Evolutionary conservation across 2,113 vertebrate genomes (phyloP), one percentile per base, ranked within the genome.

Genomic region (Oncorhynchus keta): DNA sequence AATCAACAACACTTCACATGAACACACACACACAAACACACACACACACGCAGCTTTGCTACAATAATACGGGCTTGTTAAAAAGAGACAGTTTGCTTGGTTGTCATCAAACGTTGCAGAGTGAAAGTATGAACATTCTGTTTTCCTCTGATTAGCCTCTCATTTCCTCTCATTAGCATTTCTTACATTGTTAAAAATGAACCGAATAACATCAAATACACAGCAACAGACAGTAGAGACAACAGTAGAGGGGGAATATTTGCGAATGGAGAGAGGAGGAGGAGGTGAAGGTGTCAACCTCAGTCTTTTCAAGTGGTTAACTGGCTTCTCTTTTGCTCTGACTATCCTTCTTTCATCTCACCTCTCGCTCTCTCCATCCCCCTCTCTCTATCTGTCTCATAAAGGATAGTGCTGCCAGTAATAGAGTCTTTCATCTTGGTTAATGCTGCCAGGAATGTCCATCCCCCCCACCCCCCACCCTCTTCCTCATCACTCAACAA

Each of bases 281-380:
- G 85, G 89, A 89, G 66, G 48, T 64, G 75, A 90, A 90, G 88
- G 92, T 93, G 92, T 92, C 86, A 94, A 94, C 92, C 93, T 94
- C 93, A 94, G 86, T 61, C 78, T 85, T 94, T 93, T 94, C 70
- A 94, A 93, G 93, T 94, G 93, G 93, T 94, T 90, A 82, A 76
- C 84, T 89, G 83, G 74, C 91, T 89, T 89, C 84, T 93, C 85
- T 94, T 86, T 93, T 91, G 72, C 76, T 94, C 81, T 94, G 93
- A 94, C 89, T 94, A 80, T 90, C 90, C 90, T 79, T 88, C 91
- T 94, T 92, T 93, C 84, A 94, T 90, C 87, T 91, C 61, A 69
- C 55, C 39, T 87, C 39, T 87, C 79, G 90, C 73, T 84, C 86
- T 93, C 82, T 91, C 86, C 89, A 72, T 86, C 90, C 93, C 88